A percentile compares a stretch with the other conserved stretches of the same genome.
phyloP scores from a whole-genome alignment of 2,113 vertebrate species.

The Corythaixoides concolor region DNA sequence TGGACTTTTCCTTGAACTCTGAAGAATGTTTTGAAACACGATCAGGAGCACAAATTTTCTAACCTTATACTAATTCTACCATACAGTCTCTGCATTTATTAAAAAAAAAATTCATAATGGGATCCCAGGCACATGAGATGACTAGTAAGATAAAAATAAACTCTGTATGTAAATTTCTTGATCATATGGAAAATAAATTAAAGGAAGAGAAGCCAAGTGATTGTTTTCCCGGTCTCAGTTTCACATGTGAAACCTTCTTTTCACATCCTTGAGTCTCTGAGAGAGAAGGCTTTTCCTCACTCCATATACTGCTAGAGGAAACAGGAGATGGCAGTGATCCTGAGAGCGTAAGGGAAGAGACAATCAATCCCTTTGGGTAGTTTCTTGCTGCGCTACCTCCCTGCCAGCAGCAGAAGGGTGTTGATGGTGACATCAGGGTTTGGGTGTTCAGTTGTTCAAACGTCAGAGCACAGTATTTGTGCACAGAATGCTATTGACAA shows the following conservation, averaged over 20 bases:
- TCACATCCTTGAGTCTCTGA: conserved; percentile 30
- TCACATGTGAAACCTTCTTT: conserved; percentile 56
- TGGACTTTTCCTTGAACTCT: neutral
- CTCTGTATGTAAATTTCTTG: neutral
- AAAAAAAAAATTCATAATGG: neutral
- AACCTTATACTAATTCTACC: neutral
- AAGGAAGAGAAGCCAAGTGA: conserved; percentile 1
- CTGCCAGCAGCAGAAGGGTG: neutral
- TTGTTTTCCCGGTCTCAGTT: conserved; percentile 45
- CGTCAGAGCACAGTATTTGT: neutral
- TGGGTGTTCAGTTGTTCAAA: neutral
- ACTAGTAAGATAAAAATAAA: neutral
- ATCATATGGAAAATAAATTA: conserved; percentile 54
- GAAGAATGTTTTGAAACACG: neutral
- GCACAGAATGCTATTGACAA: neutral
- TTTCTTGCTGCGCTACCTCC: neutral
- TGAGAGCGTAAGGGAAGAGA: neutral
- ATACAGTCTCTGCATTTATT: neutral
- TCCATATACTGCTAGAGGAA: neutral
- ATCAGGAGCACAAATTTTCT: neutral
- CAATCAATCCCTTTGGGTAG: neutral
- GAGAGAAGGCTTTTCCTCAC: neutral
- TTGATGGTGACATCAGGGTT: neutral
- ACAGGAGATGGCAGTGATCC: conserved; percentile 7
- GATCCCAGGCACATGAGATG: neutral